Conservation (phyloP, 2,113 vertebrate species). For the Cyprinus carpio region DNA sequence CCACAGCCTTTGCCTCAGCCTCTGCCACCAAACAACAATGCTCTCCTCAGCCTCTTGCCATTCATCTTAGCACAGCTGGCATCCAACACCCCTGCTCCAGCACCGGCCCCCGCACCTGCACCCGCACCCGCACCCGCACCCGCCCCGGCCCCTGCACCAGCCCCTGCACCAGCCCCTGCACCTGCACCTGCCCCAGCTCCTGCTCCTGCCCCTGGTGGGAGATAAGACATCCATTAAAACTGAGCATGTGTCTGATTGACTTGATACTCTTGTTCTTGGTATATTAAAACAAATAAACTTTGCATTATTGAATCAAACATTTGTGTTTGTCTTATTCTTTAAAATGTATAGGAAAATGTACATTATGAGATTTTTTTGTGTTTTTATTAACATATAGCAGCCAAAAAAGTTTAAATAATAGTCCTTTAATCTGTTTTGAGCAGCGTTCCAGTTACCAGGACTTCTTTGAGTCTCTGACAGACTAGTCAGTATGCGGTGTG, state of each 20-base stretch:
- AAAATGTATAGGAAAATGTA: not conserved
- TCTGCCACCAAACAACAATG: not conserved
- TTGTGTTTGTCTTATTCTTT: not conserved
- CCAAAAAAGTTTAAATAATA: not conserved
- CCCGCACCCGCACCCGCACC: not conserved
- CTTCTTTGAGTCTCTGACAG: not conserved
- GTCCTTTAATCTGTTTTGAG: not conserved
- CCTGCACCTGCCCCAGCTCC: not conserved
- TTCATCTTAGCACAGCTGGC: slow-evolving; percentile 12
- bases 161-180: accelerated
- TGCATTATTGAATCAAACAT: not conserved
- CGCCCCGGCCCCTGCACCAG: accelerated
- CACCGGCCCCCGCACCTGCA: not conserved
- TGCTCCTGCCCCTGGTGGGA: not conserved
- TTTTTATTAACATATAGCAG: not conserved
- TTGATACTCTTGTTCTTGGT: not conserved
- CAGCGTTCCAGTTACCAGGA: not conserved
- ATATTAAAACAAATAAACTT: not conserved
- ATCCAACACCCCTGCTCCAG: not conserved
- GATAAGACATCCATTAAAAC: not conserved
- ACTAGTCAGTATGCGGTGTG: not conserved
- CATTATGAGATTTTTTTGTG: not conserved
- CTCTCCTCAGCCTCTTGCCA: slow-evolving; percentile 13
- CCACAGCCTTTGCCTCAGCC: not conserved
- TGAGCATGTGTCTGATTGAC: not conserved